These are phyloP conservation scores for Cyclura pinguis DNA, from an alignment of 2,797 vertebrate species.

Conservation along the genomic window DNA sequence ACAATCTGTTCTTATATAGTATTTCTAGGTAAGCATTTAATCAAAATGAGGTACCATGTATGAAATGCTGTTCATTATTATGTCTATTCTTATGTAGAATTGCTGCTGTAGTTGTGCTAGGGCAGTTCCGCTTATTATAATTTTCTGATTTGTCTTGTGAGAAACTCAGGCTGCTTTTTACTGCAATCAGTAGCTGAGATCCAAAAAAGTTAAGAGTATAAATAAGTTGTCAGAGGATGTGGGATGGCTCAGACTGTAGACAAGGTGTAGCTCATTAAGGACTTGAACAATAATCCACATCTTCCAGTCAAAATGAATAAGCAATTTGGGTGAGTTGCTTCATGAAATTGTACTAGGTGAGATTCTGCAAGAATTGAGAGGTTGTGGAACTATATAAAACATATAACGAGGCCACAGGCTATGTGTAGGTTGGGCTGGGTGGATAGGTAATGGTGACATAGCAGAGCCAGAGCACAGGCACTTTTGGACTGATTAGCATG, in stretches of 20 bases:
- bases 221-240: neutral
- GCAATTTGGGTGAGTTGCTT: neutral
- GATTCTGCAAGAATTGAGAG: neutral
- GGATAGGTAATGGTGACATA: neutral
- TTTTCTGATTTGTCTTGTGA: constrained; percentile 22
- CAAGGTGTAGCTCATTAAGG: neutral
- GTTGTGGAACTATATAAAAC: neutral
- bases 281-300: neutral
- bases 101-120: neutral
- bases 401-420: too few species aligned
- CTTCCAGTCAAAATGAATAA: neutral
- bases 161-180: constrained; percentile 6
- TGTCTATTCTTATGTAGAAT: neutral
- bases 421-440: neutral
- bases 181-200: neutral
- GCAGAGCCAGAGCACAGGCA: neutral
- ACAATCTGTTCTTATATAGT: neutral
- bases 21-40: neutral
- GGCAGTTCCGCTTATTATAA: constrained; percentile 29
- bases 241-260: neutral
- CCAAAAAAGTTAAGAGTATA: neutral
- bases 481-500: too few species aligned
- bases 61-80: neutral
- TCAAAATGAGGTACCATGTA: neutral
- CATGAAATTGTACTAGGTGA: neutral